These are phyloP conservation scores for Engystomops pustulosus DNA, from an alignment of 2,113 vertebrate genomes.

Conservation along the genomic window DNA sequence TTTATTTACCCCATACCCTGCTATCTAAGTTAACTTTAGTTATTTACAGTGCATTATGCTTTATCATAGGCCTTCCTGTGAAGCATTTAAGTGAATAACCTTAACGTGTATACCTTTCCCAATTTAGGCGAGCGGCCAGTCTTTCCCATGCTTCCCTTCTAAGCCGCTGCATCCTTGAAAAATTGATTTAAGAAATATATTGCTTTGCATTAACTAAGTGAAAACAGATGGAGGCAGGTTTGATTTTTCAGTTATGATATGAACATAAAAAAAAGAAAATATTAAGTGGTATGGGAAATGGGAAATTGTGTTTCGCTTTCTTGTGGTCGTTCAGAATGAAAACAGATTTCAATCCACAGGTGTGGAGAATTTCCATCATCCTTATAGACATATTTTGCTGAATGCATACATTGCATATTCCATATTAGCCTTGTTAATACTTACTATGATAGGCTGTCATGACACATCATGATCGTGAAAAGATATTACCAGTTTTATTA, in stretches of 20 bases:
- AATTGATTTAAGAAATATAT: conserved; percentile 29
- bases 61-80: too few species aligned
- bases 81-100: too few species aligned
- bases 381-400: neutral
- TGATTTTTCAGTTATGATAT: conserved; percentile 36
- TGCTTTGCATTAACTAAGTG: conserved; percentile 23
- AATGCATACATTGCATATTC: too few species aligned
- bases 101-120: neutral
- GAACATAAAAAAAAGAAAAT: conserved; percentile 36
- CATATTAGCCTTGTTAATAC: neutral
- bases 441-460: neutral
- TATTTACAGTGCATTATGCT: too few species aligned
- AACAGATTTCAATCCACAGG: conserved; percentile 3
- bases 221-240: conserved; percentile 26
- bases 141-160: neutral
- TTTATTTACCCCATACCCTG: too few species aligned
- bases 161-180: neutral
- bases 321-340: neutral
- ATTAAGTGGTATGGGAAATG: conserved; percentile 28
- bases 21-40: too few species aligned
- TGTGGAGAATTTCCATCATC: neutral
- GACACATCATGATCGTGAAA: neutral
- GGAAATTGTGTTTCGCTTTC: conserved; percentile 11
- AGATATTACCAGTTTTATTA: neutral
- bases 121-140: neutral